Evolutionary conservation across 1,140 invertebrate species (phyloP), one percentile per base, ranked within the genome.

Genomic region (Ptiloglossa arizonensis): DNA sequence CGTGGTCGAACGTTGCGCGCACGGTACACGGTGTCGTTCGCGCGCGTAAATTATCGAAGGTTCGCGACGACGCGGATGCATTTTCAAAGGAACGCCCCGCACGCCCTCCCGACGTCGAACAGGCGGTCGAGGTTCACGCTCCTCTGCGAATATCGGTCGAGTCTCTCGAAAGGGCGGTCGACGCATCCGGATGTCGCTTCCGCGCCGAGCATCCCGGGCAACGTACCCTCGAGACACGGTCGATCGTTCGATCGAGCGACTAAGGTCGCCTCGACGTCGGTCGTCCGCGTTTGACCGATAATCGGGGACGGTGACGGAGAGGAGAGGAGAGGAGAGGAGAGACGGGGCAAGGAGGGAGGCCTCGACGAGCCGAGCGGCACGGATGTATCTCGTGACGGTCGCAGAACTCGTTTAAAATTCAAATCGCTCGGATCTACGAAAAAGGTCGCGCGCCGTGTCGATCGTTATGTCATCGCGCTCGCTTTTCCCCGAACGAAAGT

Each of bases 171-270:
- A 52, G 46, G 44, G 29, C 32, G 50, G 59, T 19, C 46, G 15
- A 52, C 35, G 59, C 38, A 66, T 46, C 35, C 60, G 71, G 48
- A 54, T 50, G 57, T 62, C 15, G 22, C 9, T 1, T 19, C 27
- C 35, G 15, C 27, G 54, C 54, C 15, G 52, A 9, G 22, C 5
- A 19, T 38, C 32, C 64, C 24, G 56, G 24, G 13, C 29, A 8
- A 17, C 5, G 19, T 32, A 72, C 48, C 35, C 59, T 22, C 59
- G 46, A 72, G 69, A 35, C 54, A 4, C 38, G 69, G 44, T 38
- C 69, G 44, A 72, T 72, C 41, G 57, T 38, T 72, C 57, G 57
- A 72, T n/a, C 32, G 17, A 9, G 24, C 54, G n/a, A 22, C 57
- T 60, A 60, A 62, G 44, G 44, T 62, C 59, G 57, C 15, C 11